Base-by-base conservation (phyloP, 2,888 invertebrate genomes). In the Euzetes globulus region DNA sequence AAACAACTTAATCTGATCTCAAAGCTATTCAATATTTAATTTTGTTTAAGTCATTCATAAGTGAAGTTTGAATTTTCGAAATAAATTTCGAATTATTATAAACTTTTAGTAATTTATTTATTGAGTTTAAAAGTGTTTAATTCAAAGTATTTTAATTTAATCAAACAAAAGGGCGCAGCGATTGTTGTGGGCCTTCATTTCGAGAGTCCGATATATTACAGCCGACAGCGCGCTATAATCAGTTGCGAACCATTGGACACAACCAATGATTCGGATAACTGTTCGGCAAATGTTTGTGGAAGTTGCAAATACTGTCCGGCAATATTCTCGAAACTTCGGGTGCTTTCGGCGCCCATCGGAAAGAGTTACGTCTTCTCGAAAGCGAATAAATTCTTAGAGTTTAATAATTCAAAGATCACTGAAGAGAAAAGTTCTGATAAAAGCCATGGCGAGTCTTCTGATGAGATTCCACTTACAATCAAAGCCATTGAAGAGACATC, bases 181-280 rank as follows among this genome's bases (percentile, higher is more conserved):
- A 37, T 68, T 22, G 33, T 68, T n/a, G 68, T 68, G 17, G 68
- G 68, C 13, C 45, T 68, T 15, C 37, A 68, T 22, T 68, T 41
- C 19, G 22, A 37, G 45, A 17, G 33, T 63, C 68, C 41, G 7
- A 6, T 68, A 9, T 41, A 68, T 22, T 29, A 25, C 4, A 60
- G 17, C 15, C 29, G n/a, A 60, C 22, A 33, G 60, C 17, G 17
- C 41, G 37, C 68, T 11, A 45, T 33, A 9, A 65, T 11, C 29
- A 17, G n/a, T 37, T 45, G 37, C 9, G 22, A 29, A 11, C 37
- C 1, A 68, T 68, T 68, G 22, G 68, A 68, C 0, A 60, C 60
- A 1, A 17, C 17, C 15, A 27, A 29, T 27, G 22, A 58, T 29
- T 17, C 13, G 1, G 9, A 25, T 13, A 33, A 60, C 17, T 1